phyloP scores from a whole-genome alignment of 2,797 vertebrate species.

The Pagetopsis macropterus region DNA sequence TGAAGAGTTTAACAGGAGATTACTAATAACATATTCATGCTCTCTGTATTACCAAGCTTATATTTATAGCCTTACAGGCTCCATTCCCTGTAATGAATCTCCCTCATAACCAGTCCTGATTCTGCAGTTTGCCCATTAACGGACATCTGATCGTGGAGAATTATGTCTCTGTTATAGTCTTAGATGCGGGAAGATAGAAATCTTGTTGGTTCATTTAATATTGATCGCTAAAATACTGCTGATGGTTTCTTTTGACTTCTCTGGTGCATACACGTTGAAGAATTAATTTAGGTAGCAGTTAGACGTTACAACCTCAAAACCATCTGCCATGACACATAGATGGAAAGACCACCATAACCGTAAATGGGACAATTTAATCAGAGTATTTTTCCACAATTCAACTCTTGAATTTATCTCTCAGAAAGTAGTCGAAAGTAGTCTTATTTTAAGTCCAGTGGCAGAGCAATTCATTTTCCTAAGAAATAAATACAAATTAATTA shows the following conservation, averaged over 20 bases:
- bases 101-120: not conserved
- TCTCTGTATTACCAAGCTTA: not conserved
- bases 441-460: not conserved
- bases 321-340: constrained; percentile 47
- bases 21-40: not conserved
- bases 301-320: constrained; percentile 46
- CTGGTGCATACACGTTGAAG: not conserved
- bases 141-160: not conserved
- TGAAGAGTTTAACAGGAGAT: constrained; percentile 13
- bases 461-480: not conserved
- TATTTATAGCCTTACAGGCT: not conserved
- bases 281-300: not conserved
- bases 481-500: not conserved
- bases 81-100: too few relatives aligned
- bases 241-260: not conserved
- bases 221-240: not conserved
- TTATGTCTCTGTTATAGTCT: not conserved
- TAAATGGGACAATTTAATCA: constrained; percentile 45
- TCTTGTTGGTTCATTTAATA: not conserved
- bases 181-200: not conserved
- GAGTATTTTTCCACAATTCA: constrained; percentile 37
- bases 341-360: constrained; percentile 51
- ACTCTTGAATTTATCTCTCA: not conserved
- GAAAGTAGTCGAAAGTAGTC: not conserved
- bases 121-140: not conserved